Percentiles rank a stretch among this genome's conserved stretches.
These are phyloP conservation scores for Sarcophaga carnaria DNA, from an alignment of 2,888 invertebrate genomes.

Conservation along the genomic window DNA sequence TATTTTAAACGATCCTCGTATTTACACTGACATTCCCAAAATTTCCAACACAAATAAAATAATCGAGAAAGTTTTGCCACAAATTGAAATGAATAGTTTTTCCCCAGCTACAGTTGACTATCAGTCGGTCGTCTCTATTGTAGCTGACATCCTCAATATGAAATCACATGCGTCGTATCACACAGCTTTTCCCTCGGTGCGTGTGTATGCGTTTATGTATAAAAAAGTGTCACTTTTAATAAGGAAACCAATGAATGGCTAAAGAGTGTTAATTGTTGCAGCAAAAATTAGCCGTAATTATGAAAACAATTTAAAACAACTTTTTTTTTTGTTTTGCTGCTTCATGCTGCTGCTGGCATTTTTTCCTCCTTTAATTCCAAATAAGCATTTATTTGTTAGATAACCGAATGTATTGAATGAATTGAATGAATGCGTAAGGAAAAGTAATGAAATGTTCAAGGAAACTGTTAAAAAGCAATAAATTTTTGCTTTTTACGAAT, in stretches of 20 bases:
- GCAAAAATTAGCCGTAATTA: conserved; percentile 44
- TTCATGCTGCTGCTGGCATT: too few relatives aligned
- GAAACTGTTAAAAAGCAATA: conserved; percentile 34
- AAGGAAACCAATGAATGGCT: conserved; percentile 44
- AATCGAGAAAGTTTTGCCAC: not conserved
- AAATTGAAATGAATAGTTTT: not conserved
- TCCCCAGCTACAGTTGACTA: not conserved
- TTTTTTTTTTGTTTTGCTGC: not conserved
- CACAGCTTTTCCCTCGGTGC: not conserved
- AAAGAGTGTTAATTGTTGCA: conserved; percentile 51
- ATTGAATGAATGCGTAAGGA: conserved; percentile 19
- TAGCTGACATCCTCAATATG: not conserved
- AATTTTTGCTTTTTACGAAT: not conserved
- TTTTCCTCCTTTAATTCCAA: not conserved
- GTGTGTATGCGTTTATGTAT: not conserved
- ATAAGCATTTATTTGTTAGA: conserved; percentile 4
- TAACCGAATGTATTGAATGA: not conserved
- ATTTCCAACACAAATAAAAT: not conserved
- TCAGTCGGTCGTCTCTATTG: not conserved
- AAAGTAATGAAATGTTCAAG: conserved; percentile 45
- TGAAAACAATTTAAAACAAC: conserved; percentile 32
- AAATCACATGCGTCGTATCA: not conserved
- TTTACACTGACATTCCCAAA: too few relatives aligned
- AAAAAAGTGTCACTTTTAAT: conserved; percentile 37
- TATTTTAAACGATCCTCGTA: too few relatives aligned